These are phyloP conservation scores for Zeugodacus cucurbitae DNA, from an alignment of 1,140 invertebrate species.

Conservation along the genomic window DNA sequence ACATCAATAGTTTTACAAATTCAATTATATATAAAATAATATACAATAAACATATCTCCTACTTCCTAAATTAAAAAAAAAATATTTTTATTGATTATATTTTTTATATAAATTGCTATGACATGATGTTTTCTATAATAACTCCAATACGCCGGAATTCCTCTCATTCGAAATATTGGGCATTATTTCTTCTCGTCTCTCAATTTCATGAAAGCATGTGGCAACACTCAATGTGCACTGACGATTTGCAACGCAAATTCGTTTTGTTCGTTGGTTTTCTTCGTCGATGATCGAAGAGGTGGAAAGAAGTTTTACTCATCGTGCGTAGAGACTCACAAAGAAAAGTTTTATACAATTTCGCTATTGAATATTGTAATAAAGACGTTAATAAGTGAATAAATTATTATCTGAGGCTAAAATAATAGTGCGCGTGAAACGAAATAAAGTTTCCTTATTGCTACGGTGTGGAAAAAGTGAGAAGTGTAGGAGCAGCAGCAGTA, in stretches of 20 bases:
- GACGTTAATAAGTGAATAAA: neutral
- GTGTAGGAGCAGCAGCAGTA: neutral
- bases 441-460: neutral
- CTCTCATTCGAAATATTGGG: neutral
- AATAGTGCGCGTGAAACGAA: neutral
- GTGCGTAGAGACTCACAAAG: constrained; percentile 22
- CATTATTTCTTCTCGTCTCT: neutral
- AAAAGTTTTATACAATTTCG: constrained; percentile 36
- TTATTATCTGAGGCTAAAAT: neutral
- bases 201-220: neutral
- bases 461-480: neutral
- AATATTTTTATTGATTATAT: too few relatives aligned
- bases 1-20: too few relatives aligned
- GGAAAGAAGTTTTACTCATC: constrained; percentile 35
- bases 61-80: too few relatives aligned
- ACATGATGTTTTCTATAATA: too few relatives aligned
- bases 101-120: too few relatives aligned
- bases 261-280: constrained; percentile 31
- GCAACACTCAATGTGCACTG: neutral
- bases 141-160: neutral
- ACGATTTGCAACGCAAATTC: constrained; percentile 26
- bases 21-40: too few relatives aligned
- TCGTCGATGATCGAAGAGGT: constrained; percentile 32
- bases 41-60: too few relatives aligned
- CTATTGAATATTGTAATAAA: constrained; percentile 25